These are phyloP conservation scores for Eulacestoma nigropectus DNA, from an alignment of 2,113 vertebrate genomes.

Conservation along the genomic window DNA sequence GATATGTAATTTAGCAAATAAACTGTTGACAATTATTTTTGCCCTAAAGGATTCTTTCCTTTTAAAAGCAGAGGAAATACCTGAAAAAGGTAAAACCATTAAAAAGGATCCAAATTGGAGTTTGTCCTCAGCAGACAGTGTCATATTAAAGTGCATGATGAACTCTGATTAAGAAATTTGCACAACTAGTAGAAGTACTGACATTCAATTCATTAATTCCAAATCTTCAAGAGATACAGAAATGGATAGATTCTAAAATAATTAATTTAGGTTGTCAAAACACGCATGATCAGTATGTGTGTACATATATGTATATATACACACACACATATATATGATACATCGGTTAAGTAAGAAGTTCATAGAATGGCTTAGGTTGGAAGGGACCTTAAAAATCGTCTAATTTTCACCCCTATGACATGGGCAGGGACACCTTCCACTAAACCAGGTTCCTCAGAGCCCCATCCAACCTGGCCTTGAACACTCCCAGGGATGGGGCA, in stretches of 20 bases:
- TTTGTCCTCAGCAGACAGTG: background rate
- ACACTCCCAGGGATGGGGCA: background rate
- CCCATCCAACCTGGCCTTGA: background rate
- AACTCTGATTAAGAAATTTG: background rate
- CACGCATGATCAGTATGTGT: background rate
- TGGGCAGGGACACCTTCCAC: background rate
- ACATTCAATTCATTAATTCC: background rate
- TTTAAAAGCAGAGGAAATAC: background rate
- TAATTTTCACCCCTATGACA: background rate
- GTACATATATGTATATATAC: accelerated
- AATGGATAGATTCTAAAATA: background rate
- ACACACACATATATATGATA: background rate
- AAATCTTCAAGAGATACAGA: background rate
- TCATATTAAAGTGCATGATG: background rate
- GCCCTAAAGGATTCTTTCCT: background rate
- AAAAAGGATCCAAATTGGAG: background rate
- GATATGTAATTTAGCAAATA: background rate
- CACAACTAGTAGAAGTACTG: background rate
- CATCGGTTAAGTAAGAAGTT: background rate
- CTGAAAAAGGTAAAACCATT: background rate
- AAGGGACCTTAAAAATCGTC: background rate
- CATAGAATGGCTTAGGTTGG: background rate
- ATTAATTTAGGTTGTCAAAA: background rate
- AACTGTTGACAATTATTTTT: background rate
- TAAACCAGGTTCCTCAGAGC: background rate